Conservation (phyloP, 2,113 vertebrate species). For the Nannobrachium achirus region DNA sequence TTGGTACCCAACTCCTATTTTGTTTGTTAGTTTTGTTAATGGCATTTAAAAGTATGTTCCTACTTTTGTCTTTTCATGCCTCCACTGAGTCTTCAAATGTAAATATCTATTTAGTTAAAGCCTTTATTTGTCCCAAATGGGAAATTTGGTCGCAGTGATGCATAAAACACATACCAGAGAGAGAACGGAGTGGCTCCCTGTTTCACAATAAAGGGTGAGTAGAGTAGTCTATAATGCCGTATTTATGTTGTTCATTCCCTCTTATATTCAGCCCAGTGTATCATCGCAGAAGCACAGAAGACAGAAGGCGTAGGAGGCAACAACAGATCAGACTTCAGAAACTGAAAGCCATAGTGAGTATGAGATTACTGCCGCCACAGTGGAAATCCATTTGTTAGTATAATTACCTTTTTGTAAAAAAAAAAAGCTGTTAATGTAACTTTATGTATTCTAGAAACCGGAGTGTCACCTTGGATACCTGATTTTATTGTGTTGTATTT, state of each 20-base stretch:
- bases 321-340: conserved; percentile 67
- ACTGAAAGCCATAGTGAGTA: conserved; percentile 77
- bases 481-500: too few species aligned
- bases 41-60: too few species aligned
- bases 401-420: neutral
- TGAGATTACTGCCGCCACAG: neutral
- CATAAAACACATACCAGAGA: too few species aligned
- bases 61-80: neutral
- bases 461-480: too few species aligned
- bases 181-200: too few species aligned
- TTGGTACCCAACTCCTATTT: too few species aligned
- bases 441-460: too few species aligned
- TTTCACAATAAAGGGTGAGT: too few species aligned
- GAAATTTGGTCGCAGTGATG: too few species aligned
- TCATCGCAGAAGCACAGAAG: conserved; percentile 44
- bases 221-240: neutral
- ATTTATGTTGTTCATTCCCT: neutral
- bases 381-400: neutral
- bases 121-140: neutral
- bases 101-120: too few species aligned
- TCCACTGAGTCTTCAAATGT: neutral
- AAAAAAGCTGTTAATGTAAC: too few species aligned
- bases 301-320: conserved; percentile 50
- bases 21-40: too few species aligned
- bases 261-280: neutral